Evolutionary conservation across 2,888 invertebrate genomes (phyloP).

Genomic region (Himalopsyche kuldschensis): DNA sequence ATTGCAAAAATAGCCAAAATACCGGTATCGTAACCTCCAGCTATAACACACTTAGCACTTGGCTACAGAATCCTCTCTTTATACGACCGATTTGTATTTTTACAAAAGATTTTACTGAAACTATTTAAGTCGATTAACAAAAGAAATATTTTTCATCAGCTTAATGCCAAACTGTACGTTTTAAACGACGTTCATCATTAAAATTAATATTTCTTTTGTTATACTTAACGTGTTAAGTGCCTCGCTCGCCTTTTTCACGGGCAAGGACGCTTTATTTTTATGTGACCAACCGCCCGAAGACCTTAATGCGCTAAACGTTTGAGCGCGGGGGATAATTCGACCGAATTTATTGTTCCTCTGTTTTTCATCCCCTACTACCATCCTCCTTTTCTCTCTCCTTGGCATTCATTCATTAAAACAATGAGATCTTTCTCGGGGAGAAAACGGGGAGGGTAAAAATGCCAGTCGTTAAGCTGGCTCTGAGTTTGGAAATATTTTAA

Average conservation of each 20-base stretch:
- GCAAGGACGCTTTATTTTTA: neutral
- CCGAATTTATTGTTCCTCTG: conserved; percentile 15
- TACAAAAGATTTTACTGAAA: too few species aligned
- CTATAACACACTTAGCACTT: too few species aligned
- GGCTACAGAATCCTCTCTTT: too few species aligned
- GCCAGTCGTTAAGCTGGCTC: neutral
- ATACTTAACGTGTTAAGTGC: neutral
- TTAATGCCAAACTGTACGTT: too few species aligned
- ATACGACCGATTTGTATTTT: too few species aligned
- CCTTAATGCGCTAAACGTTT: conserved; percentile 18
- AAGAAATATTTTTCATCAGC: too few species aligned
- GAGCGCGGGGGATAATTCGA: conserved; percentile 15
- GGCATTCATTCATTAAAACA: neutral
- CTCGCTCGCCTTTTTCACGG: neutral
- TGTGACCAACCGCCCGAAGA: neutral
- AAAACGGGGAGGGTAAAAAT: neutral
- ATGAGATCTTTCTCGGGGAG: neutral
- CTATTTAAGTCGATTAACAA: too few species aligned
- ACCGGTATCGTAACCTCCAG: too few species aligned
- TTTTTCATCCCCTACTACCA: neutral
- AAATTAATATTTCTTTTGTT: neutral
- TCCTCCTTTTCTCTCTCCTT: neutral
- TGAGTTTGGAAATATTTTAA: neutral
- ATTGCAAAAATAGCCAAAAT: too few species aligned
- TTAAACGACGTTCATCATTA: neutral